phyloP scores from a whole-genome alignment of 1,140 invertebrate species.

The Lamellibrachia luymesi region DNA sequence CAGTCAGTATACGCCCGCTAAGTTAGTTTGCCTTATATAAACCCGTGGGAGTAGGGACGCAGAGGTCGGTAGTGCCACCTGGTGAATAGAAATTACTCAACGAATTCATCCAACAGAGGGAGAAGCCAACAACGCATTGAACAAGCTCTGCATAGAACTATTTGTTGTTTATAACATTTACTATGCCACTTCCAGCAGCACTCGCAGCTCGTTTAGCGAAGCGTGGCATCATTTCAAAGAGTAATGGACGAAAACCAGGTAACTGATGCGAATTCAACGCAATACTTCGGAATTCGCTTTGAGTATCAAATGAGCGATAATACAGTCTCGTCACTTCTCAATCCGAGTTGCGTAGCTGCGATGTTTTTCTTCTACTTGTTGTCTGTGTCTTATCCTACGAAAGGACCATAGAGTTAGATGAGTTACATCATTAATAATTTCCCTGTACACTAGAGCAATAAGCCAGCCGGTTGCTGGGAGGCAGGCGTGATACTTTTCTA shows the following conservation, averaged over 20 bases:
- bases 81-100: not conserved
- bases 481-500: too few species aligned
- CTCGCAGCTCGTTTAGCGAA: constrained; percentile 82
- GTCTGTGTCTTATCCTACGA: too few species aligned
- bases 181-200: constrained; percentile 84
- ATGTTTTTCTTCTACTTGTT: too few species aligned
- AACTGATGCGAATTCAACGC: not conserved
- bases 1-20: too few species aligned
- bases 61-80: not conserved
- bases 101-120: not conserved
- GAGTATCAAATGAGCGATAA: not conserved
- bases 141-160: not conserved
- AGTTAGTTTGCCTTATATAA: too few species aligned
- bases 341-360: too few species aligned
- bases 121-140: not conserved
- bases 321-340: not conserved
- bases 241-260: constrained; percentile 28
- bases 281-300: not conserved
- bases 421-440: too few species aligned
- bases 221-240: constrained; percentile 68
- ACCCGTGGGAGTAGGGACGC: not conserved
- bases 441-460: too few species aligned
- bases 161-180: constrained; percentile 13
- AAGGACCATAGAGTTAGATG: too few species aligned
- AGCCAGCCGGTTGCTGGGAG: too few species aligned